A percentile compares a stretch with the other conserved stretches of the same genome.
Conservation (phyloP, 2,888 invertebrate genomes). For the Choreutis nemorana region DNA sequence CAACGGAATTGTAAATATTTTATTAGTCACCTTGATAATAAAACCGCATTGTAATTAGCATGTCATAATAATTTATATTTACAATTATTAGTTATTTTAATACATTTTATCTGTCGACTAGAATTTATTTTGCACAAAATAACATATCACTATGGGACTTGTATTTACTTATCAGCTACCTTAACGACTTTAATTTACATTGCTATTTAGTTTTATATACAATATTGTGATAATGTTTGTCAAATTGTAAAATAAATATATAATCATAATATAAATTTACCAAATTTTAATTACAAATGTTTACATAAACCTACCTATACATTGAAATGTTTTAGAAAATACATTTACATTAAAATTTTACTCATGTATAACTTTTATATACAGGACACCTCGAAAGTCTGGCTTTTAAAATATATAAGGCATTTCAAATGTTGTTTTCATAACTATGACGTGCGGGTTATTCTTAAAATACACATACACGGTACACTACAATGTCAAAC, state of each 20-base stretch:
- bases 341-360: slow-evolving; percentile 9
- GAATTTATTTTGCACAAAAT: slow-evolving; percentile 59
- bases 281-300: not conserved
- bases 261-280: slow-evolving; percentile 13
- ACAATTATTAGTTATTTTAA: slow-evolving; percentile 39
- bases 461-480: slow-evolving; percentile 17
- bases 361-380: slow-evolving; percentile 7
- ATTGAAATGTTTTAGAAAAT: slow-evolving; percentile 16
- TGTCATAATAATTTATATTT: slow-evolving; percentile 12
- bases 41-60: slow-evolving; percentile 43
- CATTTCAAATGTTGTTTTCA: too few relatives aligned
- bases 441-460: too few relatives aligned
- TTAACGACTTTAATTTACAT: slow-evolving; percentile 13
- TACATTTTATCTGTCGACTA: slow-evolving; percentile 60
- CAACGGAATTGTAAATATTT: slow-evolving; percentile 75
- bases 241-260: slow-evolving; percentile 23
- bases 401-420: too few relatives aligned
- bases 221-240: slow-evolving; percentile 38
- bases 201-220: slow-evolving; percentile 26
- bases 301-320: slow-evolving; percentile 17
- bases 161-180: slow-evolving; percentile 30
- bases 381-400: slow-evolving; percentile 24
- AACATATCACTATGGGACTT: slow-evolving; percentile 51
- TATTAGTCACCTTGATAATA: slow-evolving; percentile 36
- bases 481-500: too few relatives aligned